phyloP scores from a whole-genome alignment of 2,113 vertebrate species.

The Sprattus sprattus region DNA sequence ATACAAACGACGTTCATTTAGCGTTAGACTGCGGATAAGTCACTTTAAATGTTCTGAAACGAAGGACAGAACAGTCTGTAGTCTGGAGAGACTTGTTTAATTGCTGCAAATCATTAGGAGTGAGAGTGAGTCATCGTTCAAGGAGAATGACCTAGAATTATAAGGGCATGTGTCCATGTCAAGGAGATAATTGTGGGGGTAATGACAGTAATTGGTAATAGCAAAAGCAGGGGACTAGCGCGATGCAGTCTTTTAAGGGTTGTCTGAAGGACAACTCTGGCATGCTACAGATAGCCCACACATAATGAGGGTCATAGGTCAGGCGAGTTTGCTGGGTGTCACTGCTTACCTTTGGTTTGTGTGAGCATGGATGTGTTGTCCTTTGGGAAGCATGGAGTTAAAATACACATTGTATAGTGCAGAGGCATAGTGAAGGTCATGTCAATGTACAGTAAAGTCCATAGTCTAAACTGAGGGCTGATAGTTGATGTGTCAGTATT shows the following conservation, averaged over 20 bases:
- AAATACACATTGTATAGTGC: background rate
- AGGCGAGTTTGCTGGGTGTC: background rate
- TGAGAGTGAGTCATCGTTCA: conserved; percentile 1
- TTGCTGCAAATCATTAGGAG: conserved; percentile 6
- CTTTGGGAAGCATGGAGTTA: background rate
- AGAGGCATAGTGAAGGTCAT: background rate
- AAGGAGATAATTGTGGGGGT: conserved; percentile 7
- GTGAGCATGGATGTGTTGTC: background rate
- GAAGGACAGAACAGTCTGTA: conserved; percentile 33
- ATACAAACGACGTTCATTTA: background rate
- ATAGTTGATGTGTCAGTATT: too few species aligned
- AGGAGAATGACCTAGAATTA: conserved; percentile 15
- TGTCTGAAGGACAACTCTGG: background rate
- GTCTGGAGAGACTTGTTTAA: background rate
- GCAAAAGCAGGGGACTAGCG: background rate
- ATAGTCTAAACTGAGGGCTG: background rate
- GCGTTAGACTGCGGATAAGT: background rate
- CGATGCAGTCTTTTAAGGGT: background rate
- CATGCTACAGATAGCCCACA: background rate
- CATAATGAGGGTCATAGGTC: background rate
- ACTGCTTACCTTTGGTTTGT: background rate
- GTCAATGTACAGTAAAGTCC: background rate
- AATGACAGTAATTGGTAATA: conserved; percentile 2
- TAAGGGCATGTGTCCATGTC: conserved; percentile 11
- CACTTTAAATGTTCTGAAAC: conserved; percentile 30